Evolutionary conservation across 2,888 invertebrate genomes (phyloP), one percentile per base, ranked within the genome.

Genomic region (Serripes groenlandicus): DNA sequence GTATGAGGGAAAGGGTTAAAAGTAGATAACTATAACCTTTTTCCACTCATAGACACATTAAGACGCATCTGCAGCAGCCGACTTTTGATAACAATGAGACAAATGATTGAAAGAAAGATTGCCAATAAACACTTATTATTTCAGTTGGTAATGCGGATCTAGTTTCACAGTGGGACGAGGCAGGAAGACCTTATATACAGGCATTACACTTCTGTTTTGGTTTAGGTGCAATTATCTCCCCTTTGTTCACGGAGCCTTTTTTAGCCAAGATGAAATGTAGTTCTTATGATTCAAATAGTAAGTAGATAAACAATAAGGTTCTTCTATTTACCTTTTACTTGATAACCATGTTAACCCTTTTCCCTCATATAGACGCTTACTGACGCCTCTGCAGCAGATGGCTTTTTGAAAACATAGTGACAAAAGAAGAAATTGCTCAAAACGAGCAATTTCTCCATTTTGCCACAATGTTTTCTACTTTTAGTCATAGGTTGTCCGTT

Each of bases 161-260:
- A 56, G 89, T 95, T 37, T 83, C 90, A 30, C 85, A 92, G 0
- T 94, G 94, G 94, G 93, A 93, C 18, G 86, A 88, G 21, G 89
- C 91, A 66, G 95, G 94, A 68, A 92, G 93, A 5, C 94, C 94
- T 2, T 94, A 93, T 83, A 94, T 95, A 92, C 95, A 95, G 89
- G 92, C 94, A 7, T 84, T 95, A 11, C 95, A 95, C 85, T 95
- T 95, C 88, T 91, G 92, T 42, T 95, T 95, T 88, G 95, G 95
- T n/a, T 76, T 95, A 56, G 95, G 95, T 9, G 95, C 95, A 18
- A 94, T 95, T 73, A 81, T 95, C 9, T 93, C 95, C 7, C 95
- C 95, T 26, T 84, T 95, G 32, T 88, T 95, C 37, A 94, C 94
- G n/a, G 93, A 94, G 73, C 95, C 95, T 32, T 95, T 95, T 85